phyloP scores from a whole-genome alignment of 2,888 invertebrate genomes.

The Lymantria monacha region DNA sequence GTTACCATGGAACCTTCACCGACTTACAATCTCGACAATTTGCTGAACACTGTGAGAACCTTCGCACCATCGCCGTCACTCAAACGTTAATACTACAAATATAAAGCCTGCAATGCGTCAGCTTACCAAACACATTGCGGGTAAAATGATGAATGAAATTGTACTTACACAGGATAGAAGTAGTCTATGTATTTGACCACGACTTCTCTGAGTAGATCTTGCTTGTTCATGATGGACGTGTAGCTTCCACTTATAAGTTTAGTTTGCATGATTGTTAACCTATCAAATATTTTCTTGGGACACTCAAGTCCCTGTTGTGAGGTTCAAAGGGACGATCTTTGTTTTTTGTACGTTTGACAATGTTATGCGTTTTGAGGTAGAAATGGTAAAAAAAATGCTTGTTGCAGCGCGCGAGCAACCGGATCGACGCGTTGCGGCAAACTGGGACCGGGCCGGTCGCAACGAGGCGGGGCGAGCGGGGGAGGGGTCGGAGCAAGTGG shows the following conservation, averaged over 20 bases:
- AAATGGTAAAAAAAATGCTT: slow-evolving; percentile 42
- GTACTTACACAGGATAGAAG: slow-evolving; percentile 87
- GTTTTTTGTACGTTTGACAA: slow-evolving; percentile 45
- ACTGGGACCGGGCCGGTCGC: slow-evolving; percentile 73
- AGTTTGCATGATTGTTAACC: slow-evolving; percentile 76
- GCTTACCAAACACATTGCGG: slow-evolving; percentile 30
- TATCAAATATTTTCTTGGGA: slow-evolving; percentile 55
- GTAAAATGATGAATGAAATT: slow-evolving; percentile 36
- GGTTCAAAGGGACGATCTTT: slow-evolving; percentile 64
- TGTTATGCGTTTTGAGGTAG: slow-evolving; percentile 62
- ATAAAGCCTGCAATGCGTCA: slow-evolving; percentile 61
- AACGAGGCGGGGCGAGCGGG: slow-evolving; percentile 53
- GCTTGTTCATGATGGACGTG: slow-evolving; percentile 85
- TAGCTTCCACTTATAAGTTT: slow-evolving; percentile 84
- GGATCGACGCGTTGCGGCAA: slow-evolving; percentile 78
- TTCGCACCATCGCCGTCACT: slow-evolving; percentile 49
- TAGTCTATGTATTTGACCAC: slow-evolving; percentile 88
- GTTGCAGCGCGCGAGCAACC: slow-evolving; percentile 66
- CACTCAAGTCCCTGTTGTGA: slow-evolving; percentile 57
- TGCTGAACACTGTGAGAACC: slow-evolving; percentile 60
- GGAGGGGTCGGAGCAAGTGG: slow-evolving; percentile 65
- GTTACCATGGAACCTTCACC: slow-evolving; percentile 76
- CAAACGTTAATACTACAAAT: slow-evolving; percentile 12
- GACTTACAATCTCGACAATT: slow-evolving; percentile 73
- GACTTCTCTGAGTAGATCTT: slow-evolving; percentile 86